These are phyloP conservation scores for Buphagus erythrorhynchus DNA, from an alignment of 2,797 vertebrate species.

Conservation along the genomic window DNA sequence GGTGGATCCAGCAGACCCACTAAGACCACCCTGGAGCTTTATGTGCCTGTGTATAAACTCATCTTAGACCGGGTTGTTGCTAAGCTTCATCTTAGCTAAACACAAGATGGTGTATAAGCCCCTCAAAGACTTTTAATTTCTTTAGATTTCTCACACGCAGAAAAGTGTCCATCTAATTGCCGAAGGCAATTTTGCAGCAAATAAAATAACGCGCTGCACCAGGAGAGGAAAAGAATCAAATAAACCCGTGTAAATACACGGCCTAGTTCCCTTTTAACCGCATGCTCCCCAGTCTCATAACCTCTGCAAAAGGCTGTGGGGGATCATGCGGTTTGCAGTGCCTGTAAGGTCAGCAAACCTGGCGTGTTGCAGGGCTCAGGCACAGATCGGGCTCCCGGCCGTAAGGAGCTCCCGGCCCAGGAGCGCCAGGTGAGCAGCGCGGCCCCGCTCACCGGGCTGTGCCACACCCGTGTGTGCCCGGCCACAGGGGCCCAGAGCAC, in stretches of 20 bases:
- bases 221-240: background rate
- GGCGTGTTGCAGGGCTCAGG: background rate
- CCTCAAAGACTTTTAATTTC: background rate
- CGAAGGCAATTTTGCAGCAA: background rate
- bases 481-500: background rate
- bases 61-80: background rate
- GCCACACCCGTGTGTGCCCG: too few relatives aligned
- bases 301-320: background rate
- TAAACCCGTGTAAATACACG: background rate
- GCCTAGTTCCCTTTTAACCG: conserved; percentile 26
- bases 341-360: background rate
- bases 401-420: rapidly evolving
- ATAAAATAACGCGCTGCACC: background rate
- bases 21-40: conserved; percentile 38
- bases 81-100: background rate
- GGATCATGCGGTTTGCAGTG: background rate
- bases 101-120: background rate
- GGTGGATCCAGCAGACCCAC: background rate
- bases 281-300: background rate
- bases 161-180: background rate
- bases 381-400: background rate
- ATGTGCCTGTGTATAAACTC: background rate
- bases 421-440: background rate
- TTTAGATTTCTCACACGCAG: background rate
- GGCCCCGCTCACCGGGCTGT: too few relatives aligned